Evolutionary conservation across 2,113 vertebrate species (phyloP).

Genomic region (Platysternon megacephalum): DNA sequence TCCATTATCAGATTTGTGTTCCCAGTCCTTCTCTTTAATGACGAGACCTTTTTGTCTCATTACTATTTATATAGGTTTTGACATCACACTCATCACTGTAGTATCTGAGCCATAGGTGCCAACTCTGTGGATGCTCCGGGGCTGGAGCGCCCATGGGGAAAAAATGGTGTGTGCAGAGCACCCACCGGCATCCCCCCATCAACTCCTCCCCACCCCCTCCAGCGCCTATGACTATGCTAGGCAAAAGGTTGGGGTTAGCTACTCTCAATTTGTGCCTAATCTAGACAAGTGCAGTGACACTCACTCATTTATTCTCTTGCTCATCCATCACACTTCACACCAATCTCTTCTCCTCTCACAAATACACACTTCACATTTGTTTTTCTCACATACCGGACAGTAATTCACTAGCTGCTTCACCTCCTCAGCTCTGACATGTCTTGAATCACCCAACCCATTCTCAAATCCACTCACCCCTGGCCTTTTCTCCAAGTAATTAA

Average conservation of each 20-base stretch:
- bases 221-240: background rate
- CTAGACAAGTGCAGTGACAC: background rate
- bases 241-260: background rate
- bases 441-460: background rate
- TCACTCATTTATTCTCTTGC: background rate
- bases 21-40: too few species aligned
- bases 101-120: too few species aligned
- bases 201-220: too few species aligned
- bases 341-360: background rate
- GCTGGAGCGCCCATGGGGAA: too few species aligned
- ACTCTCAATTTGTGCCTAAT: fast-evolving
- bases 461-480: background rate
- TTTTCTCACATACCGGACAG: background rate
- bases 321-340: background rate
- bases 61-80: too few species aligned
- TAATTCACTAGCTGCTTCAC: background rate
- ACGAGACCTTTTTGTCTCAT: too few species aligned
- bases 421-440: background rate
- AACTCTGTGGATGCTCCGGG: too few species aligned
- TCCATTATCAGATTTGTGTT: too few species aligned
- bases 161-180: too few species aligned
- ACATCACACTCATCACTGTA: too few species aligned
- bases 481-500: background rate
- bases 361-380: background rate
- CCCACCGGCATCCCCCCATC: too few species aligned